Base-by-base conservation (phyloP, 2,113 vertebrate genomes). In the Poeciliopsis retropinna region DNA sequence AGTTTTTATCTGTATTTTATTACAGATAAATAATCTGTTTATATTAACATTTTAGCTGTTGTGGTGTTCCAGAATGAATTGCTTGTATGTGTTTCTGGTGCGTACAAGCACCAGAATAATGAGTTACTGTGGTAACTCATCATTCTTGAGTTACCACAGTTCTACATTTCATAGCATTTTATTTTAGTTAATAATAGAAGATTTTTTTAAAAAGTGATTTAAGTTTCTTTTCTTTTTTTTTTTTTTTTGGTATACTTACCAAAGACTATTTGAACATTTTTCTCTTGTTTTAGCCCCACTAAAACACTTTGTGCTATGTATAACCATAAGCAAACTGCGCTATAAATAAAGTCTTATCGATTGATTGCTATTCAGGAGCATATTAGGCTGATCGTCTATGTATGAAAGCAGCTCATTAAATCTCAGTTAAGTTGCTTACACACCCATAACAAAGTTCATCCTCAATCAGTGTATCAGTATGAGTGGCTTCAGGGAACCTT, bases 401-500 rank as follows among this genome's bases (percentile, higher is more conserved):
- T 54, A 54, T 54, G 51, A 8, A 63, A 29, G 14, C 28, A 8
- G 15, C 61, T 63, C 6, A 57, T 6, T 60, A 13, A 62, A 30
- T 62, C 28, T 22, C 47, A 54, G 47, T 22, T 9, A 27, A 41
- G 32, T 6, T 0, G 14, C 67, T 76, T 51, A 51, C 67, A 71
- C 15, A 22, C n/a, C 32, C 3, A 29, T 72, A 28, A 71, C 57
- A 0, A 73, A 73, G 0, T 62, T 61, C 10, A 68, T 7, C 11
- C 70, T 2, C 17, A 44, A 44, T 47, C 62, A 73, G 8, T 37
- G 51, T 64, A 64, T 41, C 34, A 72, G 57, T 14, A 32, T 5
- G 41, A 70, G 25, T 28, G n/a, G 29, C 78, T 34, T 27, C 30
- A 1, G 61, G 19, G 44, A n/a, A 75, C 64, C 25, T 8, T 74